phyloP scores from a whole-genome alignment of 2,113 vertebrate genomes.

The Balaenoptera acutorostrata region DNA sequence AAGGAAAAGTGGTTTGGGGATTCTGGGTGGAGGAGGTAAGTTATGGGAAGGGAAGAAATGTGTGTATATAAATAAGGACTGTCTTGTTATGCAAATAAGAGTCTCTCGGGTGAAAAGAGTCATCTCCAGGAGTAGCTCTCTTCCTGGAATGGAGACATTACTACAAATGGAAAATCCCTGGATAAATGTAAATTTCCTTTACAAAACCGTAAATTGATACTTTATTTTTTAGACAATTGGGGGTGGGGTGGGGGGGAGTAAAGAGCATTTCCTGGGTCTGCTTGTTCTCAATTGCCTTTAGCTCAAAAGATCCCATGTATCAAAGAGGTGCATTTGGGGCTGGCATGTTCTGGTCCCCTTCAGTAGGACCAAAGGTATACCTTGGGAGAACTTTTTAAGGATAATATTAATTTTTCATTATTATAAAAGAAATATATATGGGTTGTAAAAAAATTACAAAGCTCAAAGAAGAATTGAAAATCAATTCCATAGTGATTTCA shows the following conservation, averaged over 20 bases:
- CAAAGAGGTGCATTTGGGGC: neutral
- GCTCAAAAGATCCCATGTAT: neutral
- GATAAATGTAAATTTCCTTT: neutral
- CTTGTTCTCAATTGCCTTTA: too few species aligned
- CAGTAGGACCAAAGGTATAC: neutral
- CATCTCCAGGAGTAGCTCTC: neutral
- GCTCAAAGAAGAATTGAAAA: neutral
- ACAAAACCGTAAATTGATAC: neutral
- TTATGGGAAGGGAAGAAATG: neutral
- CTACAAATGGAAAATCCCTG: neutral
- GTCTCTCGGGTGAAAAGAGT: neutral
- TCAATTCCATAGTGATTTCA: too few species aligned
- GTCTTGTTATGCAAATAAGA: too few species aligned
- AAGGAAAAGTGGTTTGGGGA: neutral
- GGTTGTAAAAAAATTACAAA: neutral
- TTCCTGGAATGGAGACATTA: neutral
- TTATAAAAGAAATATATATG: neutral
- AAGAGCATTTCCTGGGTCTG: neutral
- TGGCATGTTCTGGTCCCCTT: neutral
- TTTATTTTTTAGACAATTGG: neutral
- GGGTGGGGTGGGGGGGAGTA: accelerated
- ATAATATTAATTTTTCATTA: neutral
- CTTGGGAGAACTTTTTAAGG: neutral
- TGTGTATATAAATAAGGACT: too few species aligned
- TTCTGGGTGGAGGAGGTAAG: neutral